Base-by-base conservation (phyloP, 2,888 invertebrate genomes). In the Sussaba pulchella region DNA sequence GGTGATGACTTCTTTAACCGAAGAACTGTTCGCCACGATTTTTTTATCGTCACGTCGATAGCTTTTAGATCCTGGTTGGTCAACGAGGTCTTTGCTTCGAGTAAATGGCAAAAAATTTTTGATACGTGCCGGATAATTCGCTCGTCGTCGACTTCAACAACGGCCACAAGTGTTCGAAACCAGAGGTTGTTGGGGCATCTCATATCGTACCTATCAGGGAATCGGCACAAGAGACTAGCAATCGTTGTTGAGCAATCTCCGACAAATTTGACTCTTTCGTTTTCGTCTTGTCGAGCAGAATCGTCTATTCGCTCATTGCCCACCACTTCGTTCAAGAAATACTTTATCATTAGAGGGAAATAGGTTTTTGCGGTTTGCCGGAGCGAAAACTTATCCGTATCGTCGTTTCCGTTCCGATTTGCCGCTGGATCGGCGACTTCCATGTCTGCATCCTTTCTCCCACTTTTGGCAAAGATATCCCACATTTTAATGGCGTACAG, bases 1-100 rank as follows among this genome's bases (percentile, higher is more conserved):
- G 87, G 74, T 24, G 91, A 91, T 36, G 90, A 91, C 73, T 92
- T 93, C 67, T 93, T 92, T 45, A 90, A 87, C 45, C 92, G 92
- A 77, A 92, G 89, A 31, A 89, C 88, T 10, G 83, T 84, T 31
- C 83, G 89, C 92, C 92, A 93, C 59, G 87, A 88, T 9, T 78
- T 41, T 31, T 83, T 77, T 10, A 89, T 82, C n/a, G 87, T 80
- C 26, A 63, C 64, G 74, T 84, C 82, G 0, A 88, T 63, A 6
- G 45, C 64, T n/a, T 80, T 66, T n/a, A 83, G 72, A 64, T 85
- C 74, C 17, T 63, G 45, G 8, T 12, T 50, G 45, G 83, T 81
- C 75, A 87, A 75, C 57, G 80, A 78, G 31, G 86, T 81, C 8
- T 1, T 88, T 26, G 82, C 63, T 69, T 88, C 84, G 31, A 89